Conservation (phyloP, 30 jellyfish, hydroid and myxozoan species). For the Hydractinia echinata region DNA sequence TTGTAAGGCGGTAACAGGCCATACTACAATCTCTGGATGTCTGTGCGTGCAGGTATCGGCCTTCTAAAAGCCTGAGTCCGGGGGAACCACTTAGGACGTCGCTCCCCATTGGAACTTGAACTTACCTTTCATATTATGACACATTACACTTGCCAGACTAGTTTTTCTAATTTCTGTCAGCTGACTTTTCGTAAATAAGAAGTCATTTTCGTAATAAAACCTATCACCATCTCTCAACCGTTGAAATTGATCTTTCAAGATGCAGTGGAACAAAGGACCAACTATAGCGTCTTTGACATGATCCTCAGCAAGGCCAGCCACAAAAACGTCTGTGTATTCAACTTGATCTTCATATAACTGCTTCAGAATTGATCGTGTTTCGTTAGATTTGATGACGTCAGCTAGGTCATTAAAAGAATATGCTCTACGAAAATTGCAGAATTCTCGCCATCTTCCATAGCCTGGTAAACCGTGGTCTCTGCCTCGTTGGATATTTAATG, state of each 20-base stretch:
- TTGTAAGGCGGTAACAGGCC: no score
- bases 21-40: no score
- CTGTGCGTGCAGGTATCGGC: not conserved
- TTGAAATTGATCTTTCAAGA: conserved; percentile 19
- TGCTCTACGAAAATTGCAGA: conserved; percentile 19
- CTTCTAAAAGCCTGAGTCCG: not conserved
- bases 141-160: conserved; percentile 24
- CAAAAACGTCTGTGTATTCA: conserved; percentile 28
- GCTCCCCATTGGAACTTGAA: no score
- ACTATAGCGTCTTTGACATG: conserved; percentile 15
- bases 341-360: conserved; percentile 4
- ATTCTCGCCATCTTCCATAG: conserved; percentile 41
- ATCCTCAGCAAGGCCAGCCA: conserved; percentile 28
- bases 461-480: conserved; percentile 95
- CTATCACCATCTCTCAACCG: conserved; percentile 51
- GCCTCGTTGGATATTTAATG: conserved; percentile 89
- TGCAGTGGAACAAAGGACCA: conserved; percentile 38
- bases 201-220: conserved; percentile 26
- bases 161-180: conserved; percentile 29
- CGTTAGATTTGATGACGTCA: not conserved
- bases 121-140: conserved; percentile 24
- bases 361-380: not conserved
- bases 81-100: no score
- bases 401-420: not conserved
- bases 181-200: conserved; percentile 28